These are phyloP conservation scores for Habropoda laboriosa DNA, from an alignment of 1,140 invertebrate genomes.

Conservation along the genomic window DNA sequence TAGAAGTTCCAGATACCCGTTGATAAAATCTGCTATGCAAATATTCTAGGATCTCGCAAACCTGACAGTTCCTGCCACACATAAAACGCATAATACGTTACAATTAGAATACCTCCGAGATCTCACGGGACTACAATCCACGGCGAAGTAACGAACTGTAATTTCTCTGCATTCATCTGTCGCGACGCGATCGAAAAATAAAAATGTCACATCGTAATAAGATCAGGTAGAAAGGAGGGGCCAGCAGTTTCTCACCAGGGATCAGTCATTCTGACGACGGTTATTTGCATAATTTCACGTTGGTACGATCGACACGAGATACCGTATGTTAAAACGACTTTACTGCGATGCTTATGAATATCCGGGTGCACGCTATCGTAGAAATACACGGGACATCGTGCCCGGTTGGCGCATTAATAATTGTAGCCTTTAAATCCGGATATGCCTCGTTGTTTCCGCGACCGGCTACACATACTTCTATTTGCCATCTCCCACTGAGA, in stretches of 20 bases:
- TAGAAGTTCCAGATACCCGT: too few relatives aligned
- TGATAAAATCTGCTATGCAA: too few relatives aligned
- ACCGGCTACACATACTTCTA: background rate
- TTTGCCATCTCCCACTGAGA: background rate
- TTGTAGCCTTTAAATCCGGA: background rate
- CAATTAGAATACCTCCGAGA: background rate
- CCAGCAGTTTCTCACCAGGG: conserved; percentile 2
- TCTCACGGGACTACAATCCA: background rate
- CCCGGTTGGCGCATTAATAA: background rate
- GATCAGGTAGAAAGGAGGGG: background rate
- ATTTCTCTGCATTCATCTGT: background rate
- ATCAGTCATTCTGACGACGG: background rate
- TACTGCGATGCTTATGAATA: background rate
- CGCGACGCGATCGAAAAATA: background rate
- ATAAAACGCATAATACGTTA: too few relatives aligned
- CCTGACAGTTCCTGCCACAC: too few relatives aligned
- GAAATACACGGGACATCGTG: background rate
- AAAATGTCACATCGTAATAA: background rate
- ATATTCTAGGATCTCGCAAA: too few relatives aligned
- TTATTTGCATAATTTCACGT: conserved; percentile 14
- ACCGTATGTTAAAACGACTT: background rate
- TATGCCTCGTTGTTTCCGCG: background rate
- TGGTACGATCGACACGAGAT: background rate
- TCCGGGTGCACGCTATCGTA: background rate
- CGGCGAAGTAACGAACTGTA: background rate